A percentile compares a stretch with the other conserved stretches of the same genome.
Conservation (phyloP, 2,113 vertebrate genomes). For the Glareola pratincola region DNA sequence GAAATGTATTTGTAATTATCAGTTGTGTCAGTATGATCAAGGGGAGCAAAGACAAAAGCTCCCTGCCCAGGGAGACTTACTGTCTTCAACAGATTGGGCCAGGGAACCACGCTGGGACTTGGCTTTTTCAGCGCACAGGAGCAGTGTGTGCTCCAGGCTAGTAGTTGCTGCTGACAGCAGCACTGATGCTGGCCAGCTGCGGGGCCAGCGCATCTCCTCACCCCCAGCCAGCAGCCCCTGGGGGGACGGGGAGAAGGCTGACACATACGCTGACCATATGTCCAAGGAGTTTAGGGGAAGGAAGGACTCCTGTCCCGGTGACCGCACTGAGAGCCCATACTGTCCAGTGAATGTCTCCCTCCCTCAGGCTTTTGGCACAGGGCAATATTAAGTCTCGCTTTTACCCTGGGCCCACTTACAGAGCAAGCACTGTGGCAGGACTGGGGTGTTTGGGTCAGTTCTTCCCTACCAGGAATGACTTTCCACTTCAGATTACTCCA, state of each 20-base stretch:
- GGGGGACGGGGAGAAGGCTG: background rate
- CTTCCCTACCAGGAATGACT: background rate
- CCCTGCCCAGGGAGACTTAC: background rate
- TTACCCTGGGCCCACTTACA: fast-evolving
- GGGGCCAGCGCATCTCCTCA: background rate
- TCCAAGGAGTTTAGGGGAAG: background rate
- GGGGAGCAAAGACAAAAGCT: conserved; percentile 21
- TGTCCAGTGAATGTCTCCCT: background rate
- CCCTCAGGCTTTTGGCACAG: background rate
- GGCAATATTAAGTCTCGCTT: fast-evolving
- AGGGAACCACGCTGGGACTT: background rate
- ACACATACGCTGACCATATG: background rate
- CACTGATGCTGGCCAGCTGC: conserved; percentile 29
- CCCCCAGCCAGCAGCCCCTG: background rate
- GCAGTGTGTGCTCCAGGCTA: conserved; percentile 9
- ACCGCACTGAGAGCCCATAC: background rate
- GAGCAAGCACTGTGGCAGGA: fast-evolving
- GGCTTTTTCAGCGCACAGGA: background rate
- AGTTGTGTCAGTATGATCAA: background rate
- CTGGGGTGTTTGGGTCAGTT: background rate
- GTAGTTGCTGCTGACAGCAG: conserved; percentile 26
- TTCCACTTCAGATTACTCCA: background rate
- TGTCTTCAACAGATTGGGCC: background rate
- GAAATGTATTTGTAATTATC: background rate
- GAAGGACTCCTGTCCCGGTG: background rate